Evolutionary conservation across 2,797 vertebrate species (phyloP).

Genomic region (Sebastes matsubarae): DNA sequence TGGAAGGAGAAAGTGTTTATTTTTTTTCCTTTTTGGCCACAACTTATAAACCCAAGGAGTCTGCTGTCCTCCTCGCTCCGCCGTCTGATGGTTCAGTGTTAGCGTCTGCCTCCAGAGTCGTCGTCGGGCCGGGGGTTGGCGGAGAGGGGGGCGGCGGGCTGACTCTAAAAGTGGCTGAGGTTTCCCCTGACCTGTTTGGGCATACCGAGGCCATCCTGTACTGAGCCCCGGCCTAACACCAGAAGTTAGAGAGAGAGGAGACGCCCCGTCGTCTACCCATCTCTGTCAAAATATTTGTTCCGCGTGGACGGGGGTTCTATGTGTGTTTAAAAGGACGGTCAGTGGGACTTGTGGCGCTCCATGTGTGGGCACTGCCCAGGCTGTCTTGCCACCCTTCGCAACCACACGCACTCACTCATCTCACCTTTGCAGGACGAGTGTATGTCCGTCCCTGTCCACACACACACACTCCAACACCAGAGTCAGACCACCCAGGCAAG

Average conservation of each 20-base stretch:
- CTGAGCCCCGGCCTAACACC: constrained; percentile 39
- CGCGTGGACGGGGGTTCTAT: constrained; percentile 33
- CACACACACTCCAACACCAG: constrained; percentile 49
- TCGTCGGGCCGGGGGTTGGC: constrained; percentile 17
- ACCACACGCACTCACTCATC: constrained; percentile 73
- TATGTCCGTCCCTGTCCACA: constrained; percentile 68
- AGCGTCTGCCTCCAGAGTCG: constrained; percentile 54
- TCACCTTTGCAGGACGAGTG: constrained; percentile 72
- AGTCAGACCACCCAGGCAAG: constrained; percentile 83
- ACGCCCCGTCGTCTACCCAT: constrained; percentile 73
- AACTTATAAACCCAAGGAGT: constrained; percentile 77
- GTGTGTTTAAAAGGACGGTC: constrained; percentile 55
- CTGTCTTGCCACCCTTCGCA: constrained; percentile 63
- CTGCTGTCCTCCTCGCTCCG: constrained; percentile 58
- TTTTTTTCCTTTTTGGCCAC: constrained; percentile 68
- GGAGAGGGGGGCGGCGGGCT: constrained; percentile 34
- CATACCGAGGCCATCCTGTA: constrained; percentile 64
- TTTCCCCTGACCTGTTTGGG: constrained; percentile 70
- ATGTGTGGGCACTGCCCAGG: constrained; percentile 78
- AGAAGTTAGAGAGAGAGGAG: constrained; percentile 63
- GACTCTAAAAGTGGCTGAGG: constrained; percentile 79
- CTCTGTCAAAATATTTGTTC: constrained; percentile 82
- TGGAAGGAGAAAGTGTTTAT: constrained; percentile 74
- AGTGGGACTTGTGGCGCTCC: constrained; percentile 65
- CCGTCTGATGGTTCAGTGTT: constrained; percentile 70